Evolutionary conservation across 92 coral and sea anemone species (phyloP).

Genomic region (Paragorgia papillata): DNA sequence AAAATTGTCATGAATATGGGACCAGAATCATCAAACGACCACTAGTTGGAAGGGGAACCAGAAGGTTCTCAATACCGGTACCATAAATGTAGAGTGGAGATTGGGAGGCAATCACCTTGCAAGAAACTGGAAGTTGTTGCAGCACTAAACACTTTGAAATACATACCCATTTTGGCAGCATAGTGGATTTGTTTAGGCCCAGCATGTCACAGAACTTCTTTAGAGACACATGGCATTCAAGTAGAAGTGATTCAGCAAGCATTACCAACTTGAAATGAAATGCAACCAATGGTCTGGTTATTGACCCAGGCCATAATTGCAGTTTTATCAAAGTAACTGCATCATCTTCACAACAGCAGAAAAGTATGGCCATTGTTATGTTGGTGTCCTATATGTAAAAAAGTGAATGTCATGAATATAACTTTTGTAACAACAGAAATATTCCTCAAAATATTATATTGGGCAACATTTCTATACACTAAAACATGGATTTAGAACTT

Average conservation of each 20-base stretch:
- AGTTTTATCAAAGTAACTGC: conserved; percentile 29
- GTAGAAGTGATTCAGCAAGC: conserved; percentile 15
- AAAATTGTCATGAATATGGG: too few relatives aligned
- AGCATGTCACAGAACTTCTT: conserved; percentile 36
- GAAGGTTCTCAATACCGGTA: too few relatives aligned
- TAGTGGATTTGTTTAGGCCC: conserved; percentile 16
- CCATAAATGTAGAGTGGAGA: too few relatives aligned
- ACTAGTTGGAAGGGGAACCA: too few relatives aligned
- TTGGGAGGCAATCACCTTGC: too few relatives aligned
- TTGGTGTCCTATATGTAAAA: conserved; percentile 32
- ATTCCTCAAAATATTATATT: too few relatives aligned
- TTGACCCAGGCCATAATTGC: conserved; percentile 54
- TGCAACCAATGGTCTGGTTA: conserved; percentile 37
- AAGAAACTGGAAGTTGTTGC: too few relatives aligned
- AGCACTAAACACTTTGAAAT: too few relatives aligned
- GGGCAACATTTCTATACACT: too few relatives aligned
- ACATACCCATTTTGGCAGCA: conserved; percentile 34
- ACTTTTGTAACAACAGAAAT: too few relatives aligned
- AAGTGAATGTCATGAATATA: not conserved
- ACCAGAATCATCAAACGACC: too few relatives aligned
- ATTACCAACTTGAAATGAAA: conserved; percentile 41
- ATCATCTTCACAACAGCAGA: conserved; percentile 51
- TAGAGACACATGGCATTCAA: conserved; percentile 46
- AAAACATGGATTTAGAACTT: too few relatives aligned
- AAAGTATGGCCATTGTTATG: conserved; percentile 27